These are phyloP conservation scores for Motacilla alba DNA, from an alignment of 2,113 vertebrate species.

Conservation along the genomic window DNA sequence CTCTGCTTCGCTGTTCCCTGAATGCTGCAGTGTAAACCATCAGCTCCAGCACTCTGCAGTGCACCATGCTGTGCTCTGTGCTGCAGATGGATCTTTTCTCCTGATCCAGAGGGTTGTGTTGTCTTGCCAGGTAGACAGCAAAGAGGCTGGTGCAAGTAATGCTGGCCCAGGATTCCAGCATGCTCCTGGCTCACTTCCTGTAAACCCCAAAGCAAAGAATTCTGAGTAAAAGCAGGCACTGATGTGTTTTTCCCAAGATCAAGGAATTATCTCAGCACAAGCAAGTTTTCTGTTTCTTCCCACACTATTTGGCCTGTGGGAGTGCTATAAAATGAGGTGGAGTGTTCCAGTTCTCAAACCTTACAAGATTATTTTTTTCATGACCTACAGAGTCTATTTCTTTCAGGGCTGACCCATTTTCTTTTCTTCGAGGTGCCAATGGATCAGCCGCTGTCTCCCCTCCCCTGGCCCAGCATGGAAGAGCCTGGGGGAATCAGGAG, in stretches of 20 bases:
- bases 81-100: background rate
- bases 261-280: background rate
- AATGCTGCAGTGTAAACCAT: background rate
- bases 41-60: background rate
- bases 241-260: background rate
- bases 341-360: background rate
- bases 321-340: background rate
- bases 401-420: background rate
- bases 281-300: background rate
- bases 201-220: background rate
- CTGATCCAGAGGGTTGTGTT: background rate
- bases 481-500: background rate
- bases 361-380: background rate
- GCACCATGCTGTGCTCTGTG: accelerated
- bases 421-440: slow-evolving; percentile 61
- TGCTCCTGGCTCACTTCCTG: background rate
- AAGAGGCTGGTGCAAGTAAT: background rate
- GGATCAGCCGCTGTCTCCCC: background rate
- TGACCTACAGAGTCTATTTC: background rate
- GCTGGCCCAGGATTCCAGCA: background rate
- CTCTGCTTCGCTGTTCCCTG: background rate
- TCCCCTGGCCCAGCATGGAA: background rate
- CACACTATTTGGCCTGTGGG: background rate
- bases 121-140: background rate
- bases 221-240: background rate